phyloP scores from a whole-genome alignment of 2,797 vertebrate genomes.

The Salmo trutta region DNA sequence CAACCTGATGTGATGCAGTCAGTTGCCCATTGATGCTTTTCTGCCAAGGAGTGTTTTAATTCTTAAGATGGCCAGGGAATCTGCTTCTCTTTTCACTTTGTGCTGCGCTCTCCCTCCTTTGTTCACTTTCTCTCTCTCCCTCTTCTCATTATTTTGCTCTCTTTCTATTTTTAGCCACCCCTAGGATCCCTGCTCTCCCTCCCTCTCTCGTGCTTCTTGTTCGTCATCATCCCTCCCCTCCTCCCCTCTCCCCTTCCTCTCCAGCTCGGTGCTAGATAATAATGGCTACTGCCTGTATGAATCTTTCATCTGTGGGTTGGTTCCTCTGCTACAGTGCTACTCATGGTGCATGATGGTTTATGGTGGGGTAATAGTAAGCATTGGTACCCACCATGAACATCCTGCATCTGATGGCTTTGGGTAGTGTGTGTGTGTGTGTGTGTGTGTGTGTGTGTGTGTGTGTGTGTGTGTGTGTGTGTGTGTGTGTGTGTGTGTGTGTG shows the following conservation, averaged over 20 bases:
- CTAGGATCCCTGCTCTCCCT: constrained; percentile 74
- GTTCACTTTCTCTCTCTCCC: constrained; percentile 26
- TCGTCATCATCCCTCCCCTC: constrained; percentile 76
- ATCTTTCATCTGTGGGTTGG: constrained; percentile 53
- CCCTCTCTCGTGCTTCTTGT: constrained; percentile 61
- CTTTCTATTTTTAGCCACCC: constrained; percentile 81
- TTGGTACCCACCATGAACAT: neutral
- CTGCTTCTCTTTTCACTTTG: constrained; percentile 56
- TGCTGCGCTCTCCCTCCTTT: constrained; percentile 42
- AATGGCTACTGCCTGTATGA: constrained; percentile 65
- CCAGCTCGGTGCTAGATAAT: constrained; percentile 55
- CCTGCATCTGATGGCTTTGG: neutral
- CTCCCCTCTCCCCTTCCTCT: constrained; percentile 36
- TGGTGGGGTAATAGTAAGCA: neutral
- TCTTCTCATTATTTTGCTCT: constrained; percentile 62
- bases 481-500: too few species aligned
- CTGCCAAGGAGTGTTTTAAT: constrained; percentile 60
- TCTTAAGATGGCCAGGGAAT: constrained; percentile 61
- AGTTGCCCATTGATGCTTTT: constrained; percentile 64
- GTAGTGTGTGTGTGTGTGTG: neutral
- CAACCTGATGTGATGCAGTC: constrained; percentile 46
- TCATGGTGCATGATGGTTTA: constrained; percentile 48
- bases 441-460: too few species aligned
- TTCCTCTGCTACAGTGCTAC: constrained; percentile 33
- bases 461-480: too few species aligned